Evolutionary conservation across 1,140 invertebrate genomes (phyloP).

Genomic region (Oedothorax gibbosus): DNA sequence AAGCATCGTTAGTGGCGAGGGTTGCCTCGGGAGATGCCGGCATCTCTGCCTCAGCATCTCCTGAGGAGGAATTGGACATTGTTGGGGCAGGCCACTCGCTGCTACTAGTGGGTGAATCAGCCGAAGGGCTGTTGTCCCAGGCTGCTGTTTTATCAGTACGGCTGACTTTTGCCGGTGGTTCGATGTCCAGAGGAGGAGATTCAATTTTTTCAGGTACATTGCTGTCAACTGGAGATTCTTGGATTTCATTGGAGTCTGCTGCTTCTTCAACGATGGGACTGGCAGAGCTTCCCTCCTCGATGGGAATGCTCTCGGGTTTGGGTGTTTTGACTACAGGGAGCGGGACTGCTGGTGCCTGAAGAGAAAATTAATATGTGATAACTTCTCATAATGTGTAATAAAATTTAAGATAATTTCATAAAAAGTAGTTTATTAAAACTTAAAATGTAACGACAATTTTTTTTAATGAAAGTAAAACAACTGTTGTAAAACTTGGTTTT

Average conservation of each 20-base stretch:
- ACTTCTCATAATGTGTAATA: too few relatives aligned
- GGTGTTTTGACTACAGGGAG: background rate
- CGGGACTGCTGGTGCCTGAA: background rate
- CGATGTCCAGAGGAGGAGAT: slow-evolving; percentile 7
- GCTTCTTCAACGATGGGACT: slow-evolving; percentile 7
- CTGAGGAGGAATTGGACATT: slow-evolving; percentile 35
- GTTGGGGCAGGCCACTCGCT: slow-evolving; percentile 46
- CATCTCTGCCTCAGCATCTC: slow-evolving; percentile 17
- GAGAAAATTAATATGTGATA: background rate
- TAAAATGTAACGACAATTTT: too few relatives aligned
- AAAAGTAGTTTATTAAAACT: too few relatives aligned
- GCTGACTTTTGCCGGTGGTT: slow-evolving; percentile 35
- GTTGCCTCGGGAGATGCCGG: background rate
- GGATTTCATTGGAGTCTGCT: background rate
- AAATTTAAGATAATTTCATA: too few relatives aligned
- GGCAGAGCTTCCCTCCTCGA: slow-evolving; percentile 13
- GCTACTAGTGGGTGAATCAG: slow-evolving; percentile 35
- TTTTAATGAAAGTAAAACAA: too few relatives aligned
- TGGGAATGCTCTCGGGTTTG: background rate
- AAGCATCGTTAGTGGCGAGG: slow-evolving; percentile 1
- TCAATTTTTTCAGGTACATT: background rate
- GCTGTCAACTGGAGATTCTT: background rate
- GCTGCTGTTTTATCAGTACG: slow-evolving; percentile 4
- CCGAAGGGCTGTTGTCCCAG: slow-evolving; percentile 31
- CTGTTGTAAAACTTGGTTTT: too few relatives aligned